Conservation (phyloP, 2,797 vertebrate genomes). For the Dermochelys coriacea region DNA sequence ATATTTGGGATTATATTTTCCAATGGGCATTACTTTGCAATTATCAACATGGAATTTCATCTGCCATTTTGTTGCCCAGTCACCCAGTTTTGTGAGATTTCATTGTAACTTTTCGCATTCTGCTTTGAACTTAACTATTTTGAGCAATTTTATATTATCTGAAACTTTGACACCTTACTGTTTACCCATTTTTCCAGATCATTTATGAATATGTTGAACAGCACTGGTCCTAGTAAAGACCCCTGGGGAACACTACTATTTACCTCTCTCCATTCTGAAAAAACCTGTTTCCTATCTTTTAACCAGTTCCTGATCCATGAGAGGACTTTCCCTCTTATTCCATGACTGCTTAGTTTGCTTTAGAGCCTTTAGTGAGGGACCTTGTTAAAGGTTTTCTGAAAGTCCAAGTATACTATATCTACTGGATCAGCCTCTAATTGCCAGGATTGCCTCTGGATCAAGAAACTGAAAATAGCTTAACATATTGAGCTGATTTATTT, state of each 20-base stretch:
- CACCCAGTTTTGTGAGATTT: neutral
- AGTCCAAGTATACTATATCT: neutral
- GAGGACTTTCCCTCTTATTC: neutral
- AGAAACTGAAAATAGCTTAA: neutral
- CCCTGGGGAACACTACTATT: neutral
- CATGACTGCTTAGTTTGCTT: neutral
- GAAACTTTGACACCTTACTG: neutral
- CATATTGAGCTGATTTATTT: neutral
- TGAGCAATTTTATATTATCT: neutral
- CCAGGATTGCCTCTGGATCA: neutral
- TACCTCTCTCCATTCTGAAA: neutral
- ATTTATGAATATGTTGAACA: neutral
- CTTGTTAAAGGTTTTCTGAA: neutral
- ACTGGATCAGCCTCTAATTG: neutral
- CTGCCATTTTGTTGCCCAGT: too few relatives aligned
- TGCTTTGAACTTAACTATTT: neutral
- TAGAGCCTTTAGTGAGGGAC: neutral
- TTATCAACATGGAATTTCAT: too few relatives aligned
- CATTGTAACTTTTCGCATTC: neutral
- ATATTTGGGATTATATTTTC: too few relatives aligned
- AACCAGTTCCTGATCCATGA: neutral
- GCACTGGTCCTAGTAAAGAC: neutral
- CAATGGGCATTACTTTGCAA: too few relatives aligned
- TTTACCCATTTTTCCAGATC: neutral
- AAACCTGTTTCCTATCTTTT: neutral